Evolutionary conservation across 2,113 vertebrate genomes (phyloP).

Genomic region (Anser brachyrhynchus): DNA sequence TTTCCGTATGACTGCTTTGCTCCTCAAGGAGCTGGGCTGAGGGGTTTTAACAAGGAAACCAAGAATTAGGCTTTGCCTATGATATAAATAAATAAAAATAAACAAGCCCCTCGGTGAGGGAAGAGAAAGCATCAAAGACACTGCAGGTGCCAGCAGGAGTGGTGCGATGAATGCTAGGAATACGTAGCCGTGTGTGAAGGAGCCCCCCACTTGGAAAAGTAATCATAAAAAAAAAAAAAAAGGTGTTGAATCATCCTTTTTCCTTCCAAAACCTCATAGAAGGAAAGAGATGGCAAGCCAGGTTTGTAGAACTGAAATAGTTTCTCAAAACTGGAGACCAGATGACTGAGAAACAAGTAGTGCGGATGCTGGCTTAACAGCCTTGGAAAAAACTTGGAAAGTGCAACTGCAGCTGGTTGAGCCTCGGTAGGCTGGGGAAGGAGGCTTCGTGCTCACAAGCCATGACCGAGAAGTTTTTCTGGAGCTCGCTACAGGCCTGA

Average conservation of each 20-base stretch:
- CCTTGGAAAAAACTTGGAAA: slow-evolving; percentile 51
- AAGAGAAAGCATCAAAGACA: background rate
- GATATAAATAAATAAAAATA: background rate
- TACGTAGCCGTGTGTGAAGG: background rate
- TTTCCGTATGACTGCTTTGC: slow-evolving; percentile 15
- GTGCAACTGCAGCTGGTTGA: slow-evolving; percentile 27
- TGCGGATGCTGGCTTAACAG: slow-evolving; percentile 23
- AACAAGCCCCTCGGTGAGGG: background rate
- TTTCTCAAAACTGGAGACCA: slow-evolving; percentile 31
- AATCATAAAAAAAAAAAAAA: background rate
- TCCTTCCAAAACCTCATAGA: background rate
- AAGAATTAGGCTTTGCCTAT: background rate
- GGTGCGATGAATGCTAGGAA: background rate
- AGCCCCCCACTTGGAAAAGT: background rate
- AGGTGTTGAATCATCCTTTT: background rate
- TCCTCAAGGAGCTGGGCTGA: slow-evolving; percentile 19
- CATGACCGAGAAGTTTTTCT: slow-evolving; percentile 38
- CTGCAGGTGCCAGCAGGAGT: background rate
- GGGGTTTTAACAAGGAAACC: slow-evolving; percentile 8
- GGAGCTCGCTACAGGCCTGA: background rate
- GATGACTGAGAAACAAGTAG: slow-evolving; percentile 38
- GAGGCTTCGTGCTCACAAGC: slow-evolving; percentile 25
- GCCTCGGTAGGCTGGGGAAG: background rate
- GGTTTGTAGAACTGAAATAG: slow-evolving; percentile 29
- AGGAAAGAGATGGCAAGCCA: slow-evolving; percentile 22